Base-by-base conservation (phyloP, 2,113 vertebrate genomes). In the Naja naja region DNA sequence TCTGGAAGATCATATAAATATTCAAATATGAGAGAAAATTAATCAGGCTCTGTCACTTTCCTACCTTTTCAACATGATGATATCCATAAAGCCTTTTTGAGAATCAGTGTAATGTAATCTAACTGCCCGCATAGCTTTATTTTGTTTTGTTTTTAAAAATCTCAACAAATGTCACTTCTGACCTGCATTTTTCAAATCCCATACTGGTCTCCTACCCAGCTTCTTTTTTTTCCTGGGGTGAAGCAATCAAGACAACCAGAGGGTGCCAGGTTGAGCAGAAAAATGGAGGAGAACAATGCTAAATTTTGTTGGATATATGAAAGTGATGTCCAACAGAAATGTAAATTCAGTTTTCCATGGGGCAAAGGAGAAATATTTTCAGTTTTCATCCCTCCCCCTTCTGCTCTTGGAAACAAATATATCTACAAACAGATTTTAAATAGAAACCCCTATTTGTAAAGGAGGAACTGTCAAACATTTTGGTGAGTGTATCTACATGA, bases 331-430 rank as follows among this genome's bases (percentile, higher is more conserved):
- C 47, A 49, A 49, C 47, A 49, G 2, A 27, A 54, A 22, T 22
- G 12, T 39, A 53, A 49, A 9, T 49, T 52, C 90, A 89, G 56
- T 34, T 87, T 94, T 88, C 60, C 60, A 88, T 53, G n/a, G 47
- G 14, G 3, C 39, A 11, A 69, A 69, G 56, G 27, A 92, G 52
- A 90, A 88, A 74, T 97, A 96, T 97, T 96, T 96, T 95, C 96
- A 97, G 95, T 95, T 97, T 95, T 91, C 54, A 54, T 74, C 45
- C 22, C 45, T 12, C 4, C 23, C 16, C 18, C 25, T 25, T 12
- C 45, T 5, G 22, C 43, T 95, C 93, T 93, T 94, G 94, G 95
- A 96, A 95, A 85, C 89, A 91, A 92, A 95, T 92, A 0, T 95
- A 92, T 95, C 95, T 91, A 94, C 95, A 95, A 93, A 58, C 90